Evolutionary conservation across 2,797 vertebrate genomes (phyloP), one percentile per base, ranked within the genome.

Genomic region (Acrocephalus scirpaceus): DNA sequence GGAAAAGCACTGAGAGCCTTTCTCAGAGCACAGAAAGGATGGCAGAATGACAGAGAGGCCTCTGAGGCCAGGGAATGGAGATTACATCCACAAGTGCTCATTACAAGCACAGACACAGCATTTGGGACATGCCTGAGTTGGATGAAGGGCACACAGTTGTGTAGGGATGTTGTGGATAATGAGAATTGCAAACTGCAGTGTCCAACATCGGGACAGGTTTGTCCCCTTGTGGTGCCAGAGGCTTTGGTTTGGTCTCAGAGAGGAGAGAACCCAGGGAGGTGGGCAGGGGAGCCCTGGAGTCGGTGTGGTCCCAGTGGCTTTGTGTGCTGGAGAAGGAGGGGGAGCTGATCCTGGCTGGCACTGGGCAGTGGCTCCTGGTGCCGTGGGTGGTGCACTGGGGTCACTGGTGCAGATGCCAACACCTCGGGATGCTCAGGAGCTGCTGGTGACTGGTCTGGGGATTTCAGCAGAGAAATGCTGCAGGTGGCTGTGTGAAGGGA

Each of bases 301-400:
- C 0, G 0, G 2, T 2, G 42, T 11, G 42, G 40, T n/a, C 10
- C 32, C 3, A 1, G 25, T 29, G 54, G 29, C 60, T 83, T n/a
- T 19, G 16, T 11, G 67, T 16, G 29, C 44, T 5, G 40, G 29
- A 51, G 29, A 8, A 48, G 54, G 17, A 32, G 26, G 16, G 25
- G 16, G 47, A 36, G 16, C 13, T 0, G 6, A 40, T 25, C 4
- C n/a, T 18, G 15, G 5, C 1, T 8, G 61, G 47, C 5, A 0
- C 44, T 3, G 5, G 0, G 3, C 29, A 9, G 36, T 8, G 22
- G 7, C 47, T 2, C 0, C 47, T 23, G 12, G 42, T 0, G 0
- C 42, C 14, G 8, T 29, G 34, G 25, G 45, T 3, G 1, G 3
- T 42, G 70, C 9, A 20, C 10, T 0, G 0, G 32, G 26, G 4